phyloP scores from a whole-genome alignment of 2,797 vertebrate species.

The Sebastes miniatus region DNA sequence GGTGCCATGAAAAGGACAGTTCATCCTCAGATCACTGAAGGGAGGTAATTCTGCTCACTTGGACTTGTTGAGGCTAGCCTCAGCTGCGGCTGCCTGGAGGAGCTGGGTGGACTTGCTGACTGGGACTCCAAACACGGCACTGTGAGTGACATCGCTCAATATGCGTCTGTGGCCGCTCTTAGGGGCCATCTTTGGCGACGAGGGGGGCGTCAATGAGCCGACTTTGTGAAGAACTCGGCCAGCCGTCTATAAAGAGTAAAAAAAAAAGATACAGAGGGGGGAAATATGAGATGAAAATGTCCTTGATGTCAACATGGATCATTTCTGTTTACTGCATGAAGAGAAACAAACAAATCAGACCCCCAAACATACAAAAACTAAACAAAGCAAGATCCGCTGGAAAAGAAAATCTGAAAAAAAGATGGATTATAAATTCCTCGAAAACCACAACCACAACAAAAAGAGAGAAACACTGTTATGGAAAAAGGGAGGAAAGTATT shows the following conservation, averaged over 20 bases:
- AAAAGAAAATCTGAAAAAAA: conserved; percentile 1
- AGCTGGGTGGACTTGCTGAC: conserved; percentile 98
- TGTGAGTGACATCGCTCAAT: conserved; percentile 97
- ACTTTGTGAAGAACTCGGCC: conserved; percentile 82
- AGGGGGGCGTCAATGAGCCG: conserved; percentile 94
- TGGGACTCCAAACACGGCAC: conserved; percentile 94
- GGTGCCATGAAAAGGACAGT: conserved; percentile 59
- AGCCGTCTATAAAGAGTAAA: conserved; percentile 23
- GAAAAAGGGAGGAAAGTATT: background rate
- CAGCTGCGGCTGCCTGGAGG: conserved; percentile 94
- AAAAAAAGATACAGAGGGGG: background rate
- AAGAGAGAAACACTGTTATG: background rate
- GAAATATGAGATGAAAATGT: background rate
- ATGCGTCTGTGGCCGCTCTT: conserved; percentile 95
- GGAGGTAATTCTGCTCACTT: conserved; percentile 84
- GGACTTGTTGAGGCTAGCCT: conserved; percentile 97
- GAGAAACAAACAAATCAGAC: background rate
- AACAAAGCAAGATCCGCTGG: background rate
- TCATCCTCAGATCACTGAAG: conserved; percentile 51
- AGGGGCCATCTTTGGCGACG: conserved; percentile 92
- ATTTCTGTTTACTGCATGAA: background rate
- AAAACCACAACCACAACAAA: conserved; percentile 20
- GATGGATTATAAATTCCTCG: background rate
- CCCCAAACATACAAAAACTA: background rate
- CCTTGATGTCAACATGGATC: background rate